Base-by-base conservation (phyloP, 2,888 invertebrate genomes). In the Drosophila rellima region DNA sequence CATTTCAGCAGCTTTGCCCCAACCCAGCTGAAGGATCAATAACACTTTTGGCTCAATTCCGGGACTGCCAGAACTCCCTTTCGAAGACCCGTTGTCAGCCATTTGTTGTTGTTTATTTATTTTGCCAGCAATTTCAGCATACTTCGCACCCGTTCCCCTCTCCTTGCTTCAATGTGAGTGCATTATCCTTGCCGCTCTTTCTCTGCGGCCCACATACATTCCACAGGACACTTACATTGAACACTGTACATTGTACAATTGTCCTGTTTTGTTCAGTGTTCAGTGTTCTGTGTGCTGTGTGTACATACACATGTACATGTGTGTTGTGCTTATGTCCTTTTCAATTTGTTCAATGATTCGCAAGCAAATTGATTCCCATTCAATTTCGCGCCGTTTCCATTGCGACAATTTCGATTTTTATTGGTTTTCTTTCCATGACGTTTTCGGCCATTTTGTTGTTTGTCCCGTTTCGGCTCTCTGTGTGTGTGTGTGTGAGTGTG, bases 341-440 rank as follows among this genome's bases (percentile, higher is more conserved):
- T 90, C 82, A 88, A 91, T 90, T 91, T 91, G 88, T 88, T 91
- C 90, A 91, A 90, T 91, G 91, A 91, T 88, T 90, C 85, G 91
- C 89, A 91, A 86, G 80, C 81, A 83, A 89, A 89, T 84, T 90
- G 88, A 88, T 88, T 88, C 89, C 66, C 90, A 88, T 90, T 89
- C 85, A 85, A 90, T 89, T 87, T 85, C 89, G 81, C 85, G 87
- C 72, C 78, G 83, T 76, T 87, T 73, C 80, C 77, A 66, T 78
- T 77, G 81, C 80, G 86, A 89, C 87, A 82, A 87, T 89, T 82
- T 84, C 88, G 78, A 84, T 86, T 86, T 88, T 89, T 90, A 90
- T 90, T 88, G 81, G 79, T 83, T 80, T 73, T 79, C 65, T 65
- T 66, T 72, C 48, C 50, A 66, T 65, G 60, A 70, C 62, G 74